phyloP scores from a whole-genome alignment of 2,113 vertebrate genomes.

The Thalassoma bifasciatum region DNA sequence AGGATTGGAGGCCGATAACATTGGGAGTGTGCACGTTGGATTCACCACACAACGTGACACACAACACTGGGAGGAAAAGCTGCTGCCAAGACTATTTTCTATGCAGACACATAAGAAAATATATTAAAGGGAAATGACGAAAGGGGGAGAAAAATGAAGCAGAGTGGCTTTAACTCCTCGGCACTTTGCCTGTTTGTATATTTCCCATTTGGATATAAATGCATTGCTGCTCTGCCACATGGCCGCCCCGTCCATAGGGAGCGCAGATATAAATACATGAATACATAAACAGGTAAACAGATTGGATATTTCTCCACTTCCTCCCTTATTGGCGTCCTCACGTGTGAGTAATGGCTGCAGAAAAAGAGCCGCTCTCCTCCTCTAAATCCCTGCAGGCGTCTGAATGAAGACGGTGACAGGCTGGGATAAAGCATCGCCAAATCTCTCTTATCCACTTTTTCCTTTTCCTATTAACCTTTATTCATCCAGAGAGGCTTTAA shows the following conservation, averaged over 20 bases:
- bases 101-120: slow-evolving; percentile 16
- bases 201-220: slow-evolving; percentile 43
- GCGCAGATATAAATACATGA: slow-evolving; percentile 37
- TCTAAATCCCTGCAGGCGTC: slow-evolving; percentile 10
- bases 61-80: slow-evolving; percentile 11
- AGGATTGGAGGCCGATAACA: slow-evolving; percentile 43
- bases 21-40: slow-evolving; percentile 17
- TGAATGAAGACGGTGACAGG: slow-evolving; percentile 31
- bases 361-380: background rate
- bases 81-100: slow-evolving; percentile 36
- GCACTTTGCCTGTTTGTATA: slow-evolving; percentile 8
- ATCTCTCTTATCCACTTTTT: slow-evolving; percentile 24
- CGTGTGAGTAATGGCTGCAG: slow-evolving; percentile 27
- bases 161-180: slow-evolving; percentile 8
- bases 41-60: slow-evolving; percentile 6
- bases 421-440: slow-evolving; percentile 15
- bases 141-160: background rate
- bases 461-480: slow-evolving; percentile 34
- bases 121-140: background rate
- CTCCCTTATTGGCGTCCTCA: slow-evolving; percentile 17
- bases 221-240: slow-evolving; percentile 7
- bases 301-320: slow-evolving; percentile 29
- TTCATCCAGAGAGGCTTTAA: slow-evolving; percentile 15
- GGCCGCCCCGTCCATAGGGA: slow-evolving; percentile 17
- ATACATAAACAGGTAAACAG: slow-evolving; percentile 42